Conservation (phyloP, 2,113 vertebrate genomes). For the Scophthalmus maximus region DNA sequence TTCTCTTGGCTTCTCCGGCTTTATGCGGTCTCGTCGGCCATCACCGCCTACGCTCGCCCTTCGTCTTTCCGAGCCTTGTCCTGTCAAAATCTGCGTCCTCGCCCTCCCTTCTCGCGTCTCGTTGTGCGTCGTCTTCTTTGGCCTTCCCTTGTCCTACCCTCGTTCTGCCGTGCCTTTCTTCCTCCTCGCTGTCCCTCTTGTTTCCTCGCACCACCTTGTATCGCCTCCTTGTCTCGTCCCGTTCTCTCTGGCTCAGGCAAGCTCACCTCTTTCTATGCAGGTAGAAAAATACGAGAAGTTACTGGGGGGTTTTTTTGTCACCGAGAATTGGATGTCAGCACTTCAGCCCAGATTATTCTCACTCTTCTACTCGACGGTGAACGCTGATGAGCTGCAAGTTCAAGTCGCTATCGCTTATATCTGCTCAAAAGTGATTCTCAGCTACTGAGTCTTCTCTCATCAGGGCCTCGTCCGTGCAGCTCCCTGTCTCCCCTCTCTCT, state of each 20-base stretch:
- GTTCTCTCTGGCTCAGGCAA: constrained; percentile 42
- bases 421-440: constrained; percentile 37
- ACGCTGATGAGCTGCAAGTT: constrained; percentile 47
- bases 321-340: constrained; percentile 46
- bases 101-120: neutral
- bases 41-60: constrained; percentile 2
- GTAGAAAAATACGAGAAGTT: constrained; percentile 32
- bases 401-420: constrained; percentile 11
- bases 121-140: constrained; percentile 10
- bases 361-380: constrained; percentile 34
- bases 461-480: constrained; percentile 14
- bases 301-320: constrained; percentile 24
- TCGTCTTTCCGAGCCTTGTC: neutral
- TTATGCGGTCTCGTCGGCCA: constrained; percentile 31
- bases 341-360: constrained; percentile 37
- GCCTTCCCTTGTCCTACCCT: constrained; percentile 2
- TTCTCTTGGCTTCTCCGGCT: neutral
- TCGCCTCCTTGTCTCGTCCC: constrained; percentile 10
- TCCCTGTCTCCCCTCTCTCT: constrained; percentile 24
- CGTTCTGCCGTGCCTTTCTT: too few relatives aligned
- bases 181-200: too few relatives aligned
- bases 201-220: neutral
- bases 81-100: neutral
- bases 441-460: constrained; percentile 14
- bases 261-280: constrained; percentile 34